Percentiles rank a stretch among this genome's conserved stretches.
phyloP scores from a whole-genome alignment of 2,797 vertebrate species.

The Lagocephalus sceleratus region DNA sequence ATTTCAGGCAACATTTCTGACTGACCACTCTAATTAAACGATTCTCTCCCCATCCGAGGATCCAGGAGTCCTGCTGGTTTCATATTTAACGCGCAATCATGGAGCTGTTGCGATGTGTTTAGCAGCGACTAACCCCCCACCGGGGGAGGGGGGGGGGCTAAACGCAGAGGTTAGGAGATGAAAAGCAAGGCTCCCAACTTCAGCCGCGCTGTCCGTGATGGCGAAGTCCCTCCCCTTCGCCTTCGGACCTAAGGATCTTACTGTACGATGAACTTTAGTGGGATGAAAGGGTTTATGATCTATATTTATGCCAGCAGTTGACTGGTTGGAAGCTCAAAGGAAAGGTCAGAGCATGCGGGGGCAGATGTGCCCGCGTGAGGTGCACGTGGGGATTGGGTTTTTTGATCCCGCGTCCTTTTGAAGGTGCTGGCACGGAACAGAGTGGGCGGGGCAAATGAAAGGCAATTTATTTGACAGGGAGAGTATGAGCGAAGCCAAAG shows the following conservation, averaged over 20 bases:
- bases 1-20: slow-evolving; percentile 31
- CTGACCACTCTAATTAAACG: slow-evolving; percentile 37
- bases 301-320: slow-evolving; percentile 76
- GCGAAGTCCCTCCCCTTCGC: too few relatives aligned
- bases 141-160: not conserved
- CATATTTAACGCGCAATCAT: slow-evolving; percentile 32
- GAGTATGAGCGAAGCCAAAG: not conserved
- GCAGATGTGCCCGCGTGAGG: slow-evolving; percentile 42
- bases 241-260: slow-evolving; percentile 34
- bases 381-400: slow-evolving; percentile 38
- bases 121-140: slow-evolving; percentile 37
- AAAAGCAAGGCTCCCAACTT: not conserved
- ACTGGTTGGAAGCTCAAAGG: slow-evolving; percentile 72
- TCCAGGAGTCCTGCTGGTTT: slow-evolving; percentile 24
- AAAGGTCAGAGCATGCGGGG: slow-evolving; percentile 75
- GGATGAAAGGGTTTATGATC: slow-evolving; percentile 80
- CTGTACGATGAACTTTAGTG: slow-evolving; percentile 70
- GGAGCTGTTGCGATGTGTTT: slow-evolving; percentile 39
- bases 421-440: slow-evolving; percentile 50
- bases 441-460: slow-evolving; percentile 12
- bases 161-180: not conserved
- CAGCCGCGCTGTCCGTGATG: too few relatives aligned
- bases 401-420: slow-evolving; percentile 60
- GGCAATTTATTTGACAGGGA: not conserved
- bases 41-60: slow-evolving; percentile 26